phyloP scores from a whole-genome alignment of 2,888 invertebrate species.

The Drosophila recens region DNA sequence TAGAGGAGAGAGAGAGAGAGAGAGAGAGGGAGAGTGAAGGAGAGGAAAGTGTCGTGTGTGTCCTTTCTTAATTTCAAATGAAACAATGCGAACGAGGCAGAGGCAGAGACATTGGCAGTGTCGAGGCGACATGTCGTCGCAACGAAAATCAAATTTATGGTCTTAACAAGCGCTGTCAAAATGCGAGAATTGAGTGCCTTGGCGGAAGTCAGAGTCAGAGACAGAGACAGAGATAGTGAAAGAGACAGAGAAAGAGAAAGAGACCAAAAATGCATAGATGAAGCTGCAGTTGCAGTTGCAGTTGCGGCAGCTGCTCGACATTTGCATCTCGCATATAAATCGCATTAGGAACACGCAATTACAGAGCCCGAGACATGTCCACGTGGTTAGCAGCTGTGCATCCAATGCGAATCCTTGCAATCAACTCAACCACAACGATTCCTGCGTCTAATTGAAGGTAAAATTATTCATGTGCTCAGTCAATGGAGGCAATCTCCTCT shows the following conservation, averaged over 20 bases:
- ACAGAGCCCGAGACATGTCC: slow-evolving; percentile 53
- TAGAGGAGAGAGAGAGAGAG: neutral
- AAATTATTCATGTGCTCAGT: slow-evolving; percentile 41
- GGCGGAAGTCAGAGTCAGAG: neutral
- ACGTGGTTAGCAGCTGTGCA: slow-evolving; percentile 32
- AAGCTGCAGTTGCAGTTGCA: slow-evolving; percentile 20
- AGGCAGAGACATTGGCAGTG: slow-evolving; percentile 50
- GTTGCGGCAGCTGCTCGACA: slow-evolving; percentile 50
- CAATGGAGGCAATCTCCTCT: slow-evolving; percentile 6
- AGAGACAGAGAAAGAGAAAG: neutral
- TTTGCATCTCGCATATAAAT: slow-evolving; percentile 78
- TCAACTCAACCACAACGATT: slow-evolving; percentile 9
- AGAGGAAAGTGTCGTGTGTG: slow-evolving; percentile 1
- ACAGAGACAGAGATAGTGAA: neutral
- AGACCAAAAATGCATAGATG: slow-evolving; percentile 38
- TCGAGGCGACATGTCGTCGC: slow-evolving; percentile 52
- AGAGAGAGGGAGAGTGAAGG: too few relatives aligned
- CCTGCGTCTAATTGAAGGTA: slow-evolving; percentile 51
- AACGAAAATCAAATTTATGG: slow-evolving; percentile 78
- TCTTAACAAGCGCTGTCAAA: slow-evolving; percentile 76
- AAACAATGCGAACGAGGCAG: slow-evolving; percentile 59
- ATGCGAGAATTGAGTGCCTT: slow-evolving; percentile 79
- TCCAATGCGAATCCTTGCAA: neutral
- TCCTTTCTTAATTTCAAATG: slow-evolving; percentile 74
- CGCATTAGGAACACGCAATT: slow-evolving; percentile 71